Conservation (phyloP, 2,797 vertebrate genomes). For the Acridotheres tristis region DNA sequence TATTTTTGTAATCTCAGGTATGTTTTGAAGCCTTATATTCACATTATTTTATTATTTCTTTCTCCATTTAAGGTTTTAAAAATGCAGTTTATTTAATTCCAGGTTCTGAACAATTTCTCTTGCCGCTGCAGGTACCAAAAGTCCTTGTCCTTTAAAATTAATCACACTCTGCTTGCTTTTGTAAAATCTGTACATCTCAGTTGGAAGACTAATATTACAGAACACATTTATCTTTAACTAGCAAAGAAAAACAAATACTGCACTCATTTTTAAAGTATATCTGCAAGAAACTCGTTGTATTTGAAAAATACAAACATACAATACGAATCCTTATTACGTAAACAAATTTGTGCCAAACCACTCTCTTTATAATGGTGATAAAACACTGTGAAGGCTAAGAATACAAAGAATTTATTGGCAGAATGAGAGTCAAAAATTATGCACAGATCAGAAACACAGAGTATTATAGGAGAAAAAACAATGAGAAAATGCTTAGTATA, state of each 20-base stretch:
- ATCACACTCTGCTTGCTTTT: background rate
- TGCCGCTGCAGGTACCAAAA: background rate
- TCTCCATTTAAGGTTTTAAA: background rate
- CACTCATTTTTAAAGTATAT: background rate
- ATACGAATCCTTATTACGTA: background rate
- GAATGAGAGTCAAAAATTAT: background rate
- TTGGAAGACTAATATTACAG: background rate
- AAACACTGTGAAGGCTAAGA: background rate
- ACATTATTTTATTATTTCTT: background rate
- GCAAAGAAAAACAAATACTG: background rate
- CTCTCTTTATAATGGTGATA: background rate
- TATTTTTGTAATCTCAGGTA: background rate
- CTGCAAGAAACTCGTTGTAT: background rate
- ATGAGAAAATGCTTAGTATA: background rate
- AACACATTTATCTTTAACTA: background rate
- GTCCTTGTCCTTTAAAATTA: background rate
- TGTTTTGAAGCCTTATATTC: background rate
- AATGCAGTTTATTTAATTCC: background rate
- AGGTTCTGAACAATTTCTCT: background rate
- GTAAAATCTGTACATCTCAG: background rate
- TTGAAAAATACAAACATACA: background rate
- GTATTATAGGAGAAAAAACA: background rate
- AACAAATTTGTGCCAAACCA: background rate
- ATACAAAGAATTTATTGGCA: background rate
- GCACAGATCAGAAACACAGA: background rate